phyloP scores from a whole-genome alignment of 2,797 vertebrate genomes.

The Acanthopagrus latus region DNA sequence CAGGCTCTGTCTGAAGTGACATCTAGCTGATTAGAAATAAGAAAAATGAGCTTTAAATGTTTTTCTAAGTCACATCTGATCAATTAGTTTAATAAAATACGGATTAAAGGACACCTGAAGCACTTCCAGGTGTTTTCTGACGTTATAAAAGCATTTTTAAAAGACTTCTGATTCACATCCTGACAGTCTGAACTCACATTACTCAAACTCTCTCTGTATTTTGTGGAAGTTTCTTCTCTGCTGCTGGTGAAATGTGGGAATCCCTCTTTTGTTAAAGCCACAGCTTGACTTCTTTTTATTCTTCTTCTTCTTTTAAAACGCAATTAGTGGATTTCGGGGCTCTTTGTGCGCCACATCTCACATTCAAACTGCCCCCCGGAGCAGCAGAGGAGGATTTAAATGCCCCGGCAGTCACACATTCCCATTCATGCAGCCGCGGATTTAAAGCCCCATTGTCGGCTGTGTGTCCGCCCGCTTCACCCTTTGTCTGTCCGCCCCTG shows the following conservation, averaged over 20 bases:
- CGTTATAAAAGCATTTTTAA: too few species aligned
- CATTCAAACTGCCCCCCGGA: constrained; percentile 65
- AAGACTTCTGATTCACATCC: too few species aligned
- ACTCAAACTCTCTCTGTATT: background rate
- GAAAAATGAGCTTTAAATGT: too few species aligned
- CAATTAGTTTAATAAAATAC: rapidly evolving
- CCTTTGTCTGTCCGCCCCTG: constrained; percentile 82
- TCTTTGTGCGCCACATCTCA: constrained; percentile 42
- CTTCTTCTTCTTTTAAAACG: background rate
- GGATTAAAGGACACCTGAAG: too few species aligned
- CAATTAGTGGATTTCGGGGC: constrained; percentile 35
- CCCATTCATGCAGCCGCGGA: constrained; percentile 67
- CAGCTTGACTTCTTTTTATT: constrained; percentile 29
- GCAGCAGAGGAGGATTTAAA: constrained; percentile 66
- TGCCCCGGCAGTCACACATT: constrained; percentile 63
- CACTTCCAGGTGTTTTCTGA: background rate
- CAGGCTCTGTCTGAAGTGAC: too few species aligned
- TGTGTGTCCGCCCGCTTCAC: constrained; percentile 69
- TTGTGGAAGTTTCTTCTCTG: constrained; percentile 33
- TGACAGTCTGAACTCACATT: too few species aligned
- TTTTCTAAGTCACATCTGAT: background rate
- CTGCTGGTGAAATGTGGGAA: constrained; percentile 14
- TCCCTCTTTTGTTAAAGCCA: constrained; percentile 40
- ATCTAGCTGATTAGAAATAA: too few species aligned
- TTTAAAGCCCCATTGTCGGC: constrained; percentile 84